These are phyloP conservation scores for Crambe crambe DNA, from an alignment of 37 sponge, comb jelly and placozoan species.

Conservation along the genomic window DNA sequence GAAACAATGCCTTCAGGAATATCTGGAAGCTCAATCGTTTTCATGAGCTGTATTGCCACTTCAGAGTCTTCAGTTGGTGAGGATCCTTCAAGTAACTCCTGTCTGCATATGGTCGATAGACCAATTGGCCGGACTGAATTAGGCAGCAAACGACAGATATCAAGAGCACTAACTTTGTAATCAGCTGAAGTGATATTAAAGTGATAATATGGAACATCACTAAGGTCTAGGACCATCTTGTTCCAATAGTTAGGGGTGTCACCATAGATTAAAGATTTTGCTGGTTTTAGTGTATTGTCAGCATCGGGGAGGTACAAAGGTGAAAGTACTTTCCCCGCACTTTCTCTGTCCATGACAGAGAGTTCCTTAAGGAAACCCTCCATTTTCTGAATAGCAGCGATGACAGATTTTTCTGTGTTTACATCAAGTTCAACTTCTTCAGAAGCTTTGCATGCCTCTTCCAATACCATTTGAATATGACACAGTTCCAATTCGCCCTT, in stretches of 20 bases:
- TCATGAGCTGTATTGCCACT: background rate
- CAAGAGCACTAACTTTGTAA: background rate
- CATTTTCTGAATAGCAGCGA: background rate
- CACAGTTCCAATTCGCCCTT: background rate
- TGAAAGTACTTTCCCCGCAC: background rate
- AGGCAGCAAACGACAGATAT: conserved; percentile 21
- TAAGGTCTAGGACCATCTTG: background rate
- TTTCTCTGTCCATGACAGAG: too few species aligned
- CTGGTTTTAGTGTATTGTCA: background rate
- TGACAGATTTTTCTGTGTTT: conserved; percentile 24
- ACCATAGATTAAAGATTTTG: conserved; percentile 19
- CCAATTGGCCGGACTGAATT: conserved; percentile 17
- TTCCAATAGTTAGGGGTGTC: conserved; percentile 3
- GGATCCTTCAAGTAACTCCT: conserved; percentile 4
- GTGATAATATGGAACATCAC: background rate
- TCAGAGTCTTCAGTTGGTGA: background rate
- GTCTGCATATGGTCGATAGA: background rate
- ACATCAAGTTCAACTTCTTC: background rate
- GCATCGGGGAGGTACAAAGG: conserved; percentile 31
- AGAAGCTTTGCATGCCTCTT: conserved; percentile 1
- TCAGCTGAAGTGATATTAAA: background rate
- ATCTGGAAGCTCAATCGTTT: background rate
- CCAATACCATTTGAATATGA: conserved; percentile 26
- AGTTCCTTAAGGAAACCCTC: too few species aligned
- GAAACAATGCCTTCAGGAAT: background rate